Percentiles rank a stretch among this genome's conserved stretches.
Evolutionary conservation across 2,888 invertebrate genomes (phyloP).

Genomic region (Erynnis tages): DNA sequence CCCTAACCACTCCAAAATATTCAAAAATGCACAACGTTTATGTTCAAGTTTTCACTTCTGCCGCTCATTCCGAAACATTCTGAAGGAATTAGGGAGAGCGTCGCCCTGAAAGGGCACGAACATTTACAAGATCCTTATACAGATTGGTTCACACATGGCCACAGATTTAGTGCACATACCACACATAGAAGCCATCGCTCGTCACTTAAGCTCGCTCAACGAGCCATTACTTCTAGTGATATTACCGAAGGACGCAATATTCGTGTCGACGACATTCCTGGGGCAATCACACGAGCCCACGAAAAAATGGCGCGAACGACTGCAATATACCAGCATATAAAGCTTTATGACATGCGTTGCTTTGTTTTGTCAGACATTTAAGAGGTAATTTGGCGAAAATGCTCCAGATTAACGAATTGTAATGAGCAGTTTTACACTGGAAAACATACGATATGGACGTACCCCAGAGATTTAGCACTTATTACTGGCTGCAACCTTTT

Average conservation of each 20-base stretch:
- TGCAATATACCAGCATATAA: constrained; percentile 8
- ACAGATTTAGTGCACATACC: neutral
- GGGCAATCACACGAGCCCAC: neutral
- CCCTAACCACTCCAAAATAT: too few species aligned
- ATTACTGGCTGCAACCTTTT: too few species aligned
- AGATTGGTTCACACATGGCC: neutral
- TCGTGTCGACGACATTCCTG: constrained; percentile 11
- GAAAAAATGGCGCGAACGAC: constrained; percentile 5
- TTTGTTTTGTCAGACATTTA: constrained; percentile 17
- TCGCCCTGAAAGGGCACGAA: too few species aligned
- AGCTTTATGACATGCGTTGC: constrained; percentile 11
- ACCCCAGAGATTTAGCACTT: too few species aligned
- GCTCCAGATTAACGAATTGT: constrained; percentile 9
- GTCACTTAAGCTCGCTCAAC: too few species aligned
- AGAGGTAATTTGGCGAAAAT: constrained; percentile 14
- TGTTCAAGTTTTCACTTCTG: too few species aligned
- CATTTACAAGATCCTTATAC: too few species aligned
- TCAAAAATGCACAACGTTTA: too few species aligned
- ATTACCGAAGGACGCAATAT: constrained; percentile 10
- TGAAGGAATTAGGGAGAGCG: too few species aligned
- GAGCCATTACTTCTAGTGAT: constrained; percentile 10
- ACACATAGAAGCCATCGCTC: neutral
- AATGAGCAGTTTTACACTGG: neutral
- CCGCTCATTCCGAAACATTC: too few species aligned
- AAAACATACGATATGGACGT: neutral